Evolutionary conservation across 2,113 vertebrate genomes (phyloP), one percentile per base, ranked within the genome.

Genomic region (Piprites chloris): DNA sequence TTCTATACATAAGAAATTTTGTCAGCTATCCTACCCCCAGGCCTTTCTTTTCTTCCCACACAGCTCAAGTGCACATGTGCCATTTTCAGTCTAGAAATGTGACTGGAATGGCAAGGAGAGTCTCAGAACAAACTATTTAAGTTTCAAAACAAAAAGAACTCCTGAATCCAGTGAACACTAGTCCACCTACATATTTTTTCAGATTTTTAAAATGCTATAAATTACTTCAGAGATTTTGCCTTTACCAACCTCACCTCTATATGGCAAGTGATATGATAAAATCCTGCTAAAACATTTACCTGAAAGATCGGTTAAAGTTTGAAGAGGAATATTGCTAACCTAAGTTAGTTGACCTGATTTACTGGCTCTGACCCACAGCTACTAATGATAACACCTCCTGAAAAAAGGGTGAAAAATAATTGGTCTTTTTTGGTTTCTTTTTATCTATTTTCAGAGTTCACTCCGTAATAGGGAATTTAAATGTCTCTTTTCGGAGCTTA

Each of bases 41-140:
- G 1, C 11, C 7, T 42, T 68, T 42, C 2, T 47, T 46, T 56
- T 56, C 50, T 44, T 72, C 20, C 26, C 7, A 33, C 16, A 35
- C 0, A 2, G 6, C 11, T 28, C 37, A 72, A 6, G 6, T 42
- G 7, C 9, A 21, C 10, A 27, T 4, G 3, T 27, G 9, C 16
- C 22, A 46, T 42, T 20, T 7, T 72, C 10, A 67, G 37, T 2
- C 42, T 67, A 24, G 32, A 5, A 80, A 63, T 32, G 4, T n/a
- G 24, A 4, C 19, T 88, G 8, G 2, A 1, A 32, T 21, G 20
- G 9, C 20, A 92, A 68, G 15, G 2, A 68, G 67, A 72, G 33
- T 56, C 30, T 72, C 33, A 46, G 39, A 78, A 65, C 1, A 74
- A 66, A 55, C 3, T 11, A 50, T 14, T 35, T 56, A 33, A 23